Percentiles rank a stretch among this genome's conserved stretches.
Evolutionary conservation across 2,888 invertebrate genomes (phyloP).

Genomic region (Plebejus anna): DNA sequence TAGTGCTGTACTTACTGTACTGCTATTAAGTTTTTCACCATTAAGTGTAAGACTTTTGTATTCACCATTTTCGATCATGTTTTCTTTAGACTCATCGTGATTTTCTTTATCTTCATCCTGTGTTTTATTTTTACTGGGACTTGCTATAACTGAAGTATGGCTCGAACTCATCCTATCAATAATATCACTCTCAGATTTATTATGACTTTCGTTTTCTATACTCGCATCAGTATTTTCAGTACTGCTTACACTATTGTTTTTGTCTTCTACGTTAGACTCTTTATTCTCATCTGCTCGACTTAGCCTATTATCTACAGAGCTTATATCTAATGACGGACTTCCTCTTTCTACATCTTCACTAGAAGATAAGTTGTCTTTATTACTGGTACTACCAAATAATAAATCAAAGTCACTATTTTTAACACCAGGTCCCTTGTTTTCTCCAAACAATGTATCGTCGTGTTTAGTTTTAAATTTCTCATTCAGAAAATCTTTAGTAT

Average conservation of each 20-base stretch:
- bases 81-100: not conserved
- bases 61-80: not conserved
- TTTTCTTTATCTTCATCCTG: not conserved
- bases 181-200: conserved; percentile 25
- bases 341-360: conserved; percentile 20
- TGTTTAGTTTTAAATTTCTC: conserved; percentile 33
- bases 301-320: conserved; percentile 5
- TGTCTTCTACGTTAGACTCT: not conserved
- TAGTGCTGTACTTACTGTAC: not conserved
- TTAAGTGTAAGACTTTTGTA: not conserved
- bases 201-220: conserved; percentile 18
- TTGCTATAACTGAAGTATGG: not conserved
- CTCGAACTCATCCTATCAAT: not conserved
- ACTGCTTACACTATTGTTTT: conserved; percentile 12
- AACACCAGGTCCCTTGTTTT: conserved; percentile 33
- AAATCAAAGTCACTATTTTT: conserved; percentile 40
- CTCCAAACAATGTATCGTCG: conserved; percentile 37
- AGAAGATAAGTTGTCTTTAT: not conserved
- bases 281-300: not conserved
- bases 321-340: conserved; percentile 8
- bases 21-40: not conserved
- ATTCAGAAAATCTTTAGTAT: not conserved
- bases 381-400: conserved; percentile 31
- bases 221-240: conserved; percentile 21
- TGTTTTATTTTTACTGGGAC: not conserved